Evolutionary conservation across 2,888 invertebrate genomes (phyloP).

Genomic region (Leuctra nigra): DNA sequence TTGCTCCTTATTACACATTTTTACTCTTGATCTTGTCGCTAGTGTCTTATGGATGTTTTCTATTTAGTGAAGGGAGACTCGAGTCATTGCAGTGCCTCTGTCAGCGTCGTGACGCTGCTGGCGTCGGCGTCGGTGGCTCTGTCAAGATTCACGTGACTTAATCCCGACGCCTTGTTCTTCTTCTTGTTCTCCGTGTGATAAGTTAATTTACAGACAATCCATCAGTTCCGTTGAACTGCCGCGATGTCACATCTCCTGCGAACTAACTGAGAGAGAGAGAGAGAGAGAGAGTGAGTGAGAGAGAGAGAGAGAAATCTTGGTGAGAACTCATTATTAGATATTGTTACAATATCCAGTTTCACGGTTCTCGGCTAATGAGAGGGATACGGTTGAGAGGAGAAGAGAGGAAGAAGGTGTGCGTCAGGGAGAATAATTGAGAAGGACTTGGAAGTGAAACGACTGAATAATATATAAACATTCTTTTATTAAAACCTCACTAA

Average conservation of each 20-base stretch:
- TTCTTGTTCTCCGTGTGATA: slow-evolving; percentile 8
- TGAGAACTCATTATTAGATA: no score
- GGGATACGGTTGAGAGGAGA: slow-evolving; percentile 1
- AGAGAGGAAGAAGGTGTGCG: no score
- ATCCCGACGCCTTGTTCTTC: background rate
- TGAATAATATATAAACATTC: background rate
- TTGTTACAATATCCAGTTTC: no score
- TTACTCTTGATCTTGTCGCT: background rate
- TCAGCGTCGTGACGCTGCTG: slow-evolving; percentile 13
- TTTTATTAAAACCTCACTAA: background rate
- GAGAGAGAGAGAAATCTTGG: background rate
- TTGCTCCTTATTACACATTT: slow-evolving; percentile 2
- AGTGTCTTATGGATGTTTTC: background rate
- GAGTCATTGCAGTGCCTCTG: slow-evolving; percentile 23
- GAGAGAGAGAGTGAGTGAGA: background rate
- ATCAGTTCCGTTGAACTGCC: slow-evolving; percentile 11
- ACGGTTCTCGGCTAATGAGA: background rate
- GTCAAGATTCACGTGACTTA: slow-evolving; percentile 22
- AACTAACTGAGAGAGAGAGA: background rate
- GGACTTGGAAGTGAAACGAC: background rate
- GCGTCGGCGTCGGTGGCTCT: slow-evolving; percentile 21
- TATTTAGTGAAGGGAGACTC: slow-evolving; percentile 22
- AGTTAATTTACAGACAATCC: slow-evolving; percentile 19
- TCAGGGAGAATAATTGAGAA: background rate
- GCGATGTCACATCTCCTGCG: background rate